These are phyloP conservation scores for Tokudaia tokunoshimensis DNA, from an alignment of 2,797 vertebrate species.

Conservation along the genomic window DNA sequence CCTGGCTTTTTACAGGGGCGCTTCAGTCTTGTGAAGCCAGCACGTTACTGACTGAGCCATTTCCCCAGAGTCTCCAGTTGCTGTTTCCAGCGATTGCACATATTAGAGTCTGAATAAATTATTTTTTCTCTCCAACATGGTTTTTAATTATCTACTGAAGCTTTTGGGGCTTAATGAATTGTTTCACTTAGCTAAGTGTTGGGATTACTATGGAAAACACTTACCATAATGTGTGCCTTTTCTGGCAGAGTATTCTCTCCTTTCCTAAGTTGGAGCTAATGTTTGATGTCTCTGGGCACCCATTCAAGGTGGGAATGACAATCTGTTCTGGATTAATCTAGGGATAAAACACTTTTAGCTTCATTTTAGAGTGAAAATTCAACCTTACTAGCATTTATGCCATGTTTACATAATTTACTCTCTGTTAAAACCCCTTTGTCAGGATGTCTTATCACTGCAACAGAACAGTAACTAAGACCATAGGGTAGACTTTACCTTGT, in stretches of 20 bases:
- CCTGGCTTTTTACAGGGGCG: not conserved
- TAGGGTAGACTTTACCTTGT: not conserved
- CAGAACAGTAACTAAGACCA: not conserved
- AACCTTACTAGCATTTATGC: not conserved
- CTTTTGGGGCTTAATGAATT: not conserved
- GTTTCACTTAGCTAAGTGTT: constrained; percentile 3
- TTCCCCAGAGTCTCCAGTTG: not conserved
- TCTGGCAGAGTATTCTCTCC: not conserved
- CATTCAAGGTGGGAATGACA: constrained; percentile 7
- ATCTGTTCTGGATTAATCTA: not conserved
- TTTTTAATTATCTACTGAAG: not conserved
- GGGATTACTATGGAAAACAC: not conserved
- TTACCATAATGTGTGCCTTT: not conserved
- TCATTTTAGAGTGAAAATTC: not conserved
- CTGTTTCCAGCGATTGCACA: not conserved
- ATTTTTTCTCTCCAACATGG: not conserved
- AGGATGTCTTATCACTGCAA: not conserved
- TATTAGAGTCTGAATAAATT: not conserved
- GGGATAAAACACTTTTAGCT: not conserved
- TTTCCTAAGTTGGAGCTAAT: not conserved
- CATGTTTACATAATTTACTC: not conserved
- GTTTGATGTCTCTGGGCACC: not conserved
- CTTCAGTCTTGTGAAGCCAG: not conserved
- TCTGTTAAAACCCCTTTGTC: not conserved
- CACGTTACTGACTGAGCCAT: not conserved